phyloP scores from a whole-genome alignment of 2,888 invertebrate species.

The Thyatira batis region DNA sequence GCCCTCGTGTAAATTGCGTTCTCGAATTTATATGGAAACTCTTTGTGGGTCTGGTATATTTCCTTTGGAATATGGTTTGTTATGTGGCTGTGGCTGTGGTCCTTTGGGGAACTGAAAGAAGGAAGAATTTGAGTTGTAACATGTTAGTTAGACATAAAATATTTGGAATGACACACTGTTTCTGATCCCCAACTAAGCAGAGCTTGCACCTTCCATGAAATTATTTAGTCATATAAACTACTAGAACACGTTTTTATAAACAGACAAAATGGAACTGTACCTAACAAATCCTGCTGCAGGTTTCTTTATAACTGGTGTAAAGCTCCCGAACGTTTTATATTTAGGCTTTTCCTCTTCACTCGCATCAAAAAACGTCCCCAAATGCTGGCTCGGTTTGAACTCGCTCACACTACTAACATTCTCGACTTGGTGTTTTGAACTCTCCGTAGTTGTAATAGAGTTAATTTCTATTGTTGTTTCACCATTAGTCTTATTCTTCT shows the following conservation, averaged over 20 bases:
- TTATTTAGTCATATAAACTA: too few relatives aligned
- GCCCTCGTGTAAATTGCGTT: conserved; percentile 37
- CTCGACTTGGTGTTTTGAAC: conserved; percentile 12
- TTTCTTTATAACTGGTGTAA: conserved; percentile 39
- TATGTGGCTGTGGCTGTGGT: conserved; percentile 35
- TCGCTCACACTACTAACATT: conserved; percentile 43
- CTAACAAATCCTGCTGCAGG: conserved; percentile 47
- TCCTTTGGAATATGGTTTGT: conserved; percentile 45
- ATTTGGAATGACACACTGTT: too few relatives aligned
- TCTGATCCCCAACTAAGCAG: not conserved
- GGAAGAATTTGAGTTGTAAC: too few relatives aligned
- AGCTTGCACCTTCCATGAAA: too few relatives aligned
- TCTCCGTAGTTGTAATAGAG: conserved; percentile 10
- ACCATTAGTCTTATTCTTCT: conserved; percentile 22
- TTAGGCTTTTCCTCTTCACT: conserved; percentile 52
- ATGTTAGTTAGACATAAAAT: conserved; percentile 9
- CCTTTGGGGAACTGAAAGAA: conserved; percentile 44
- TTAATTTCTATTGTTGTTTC: conserved; percentile 26
- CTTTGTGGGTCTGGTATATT: conserved; percentile 35
- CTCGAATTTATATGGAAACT: conserved; percentile 62
- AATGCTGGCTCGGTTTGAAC: conserved; percentile 79
- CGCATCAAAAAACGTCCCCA: conserved; percentile 74
- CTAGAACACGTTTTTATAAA: too few relatives aligned
- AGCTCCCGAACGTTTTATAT: conserved; percentile 26
- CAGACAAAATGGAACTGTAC: conserved; percentile 28